Base-by-base conservation (phyloP, 2,888 invertebrate genomes). In the Sarcophaga variegata region DNA sequence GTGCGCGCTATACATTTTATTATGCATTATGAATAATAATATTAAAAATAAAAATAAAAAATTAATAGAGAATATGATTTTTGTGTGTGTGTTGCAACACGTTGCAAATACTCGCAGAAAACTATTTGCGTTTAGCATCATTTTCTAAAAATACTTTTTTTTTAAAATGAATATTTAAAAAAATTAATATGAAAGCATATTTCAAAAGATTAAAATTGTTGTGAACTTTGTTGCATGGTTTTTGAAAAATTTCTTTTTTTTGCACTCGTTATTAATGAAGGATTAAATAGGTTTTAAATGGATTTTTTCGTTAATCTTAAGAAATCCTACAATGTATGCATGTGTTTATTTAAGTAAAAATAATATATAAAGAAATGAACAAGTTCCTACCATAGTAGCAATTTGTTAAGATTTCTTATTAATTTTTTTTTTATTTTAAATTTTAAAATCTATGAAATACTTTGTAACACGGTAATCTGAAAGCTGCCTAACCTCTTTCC, bases 81-180 rank as follows among this genome's bases (percentile, higher is more conserved):
- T 37, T 37, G 10, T 37, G 0, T 37, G 8, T 37, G 37, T 37
- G 2, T 37, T 37, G 37, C 37, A 37, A 37, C 37, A 37, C 37
- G 37, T 37, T 37, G 37, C 37, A 37, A 10, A 37, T 37, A 37
- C 8, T 10, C 10, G 8, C 37, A 10, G 37, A 62, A 78, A 78
- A 80, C 63, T 20, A 83, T 86, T 86, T 83, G 83, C 86, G 77
- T 83, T 80, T 45, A 83, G 77, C 86, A 86, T 83, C 80, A 81
- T 83, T 83, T 83, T 80, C 86, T 86, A 86, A 80, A 86, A 86
- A 86, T 83, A 86, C 64, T 47, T 59, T 59, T 14, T 14, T 64
- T n/a, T 37, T 47, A 63, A 11, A 80, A 54, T 49, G 8, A 17
- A 54, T 14, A 54, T 14, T 12, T 8, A 62, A 62, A 75, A 27